Base-by-base conservation (phyloP, 2,113 vertebrate genomes). In the Tiliqua scincoides region DNA sequence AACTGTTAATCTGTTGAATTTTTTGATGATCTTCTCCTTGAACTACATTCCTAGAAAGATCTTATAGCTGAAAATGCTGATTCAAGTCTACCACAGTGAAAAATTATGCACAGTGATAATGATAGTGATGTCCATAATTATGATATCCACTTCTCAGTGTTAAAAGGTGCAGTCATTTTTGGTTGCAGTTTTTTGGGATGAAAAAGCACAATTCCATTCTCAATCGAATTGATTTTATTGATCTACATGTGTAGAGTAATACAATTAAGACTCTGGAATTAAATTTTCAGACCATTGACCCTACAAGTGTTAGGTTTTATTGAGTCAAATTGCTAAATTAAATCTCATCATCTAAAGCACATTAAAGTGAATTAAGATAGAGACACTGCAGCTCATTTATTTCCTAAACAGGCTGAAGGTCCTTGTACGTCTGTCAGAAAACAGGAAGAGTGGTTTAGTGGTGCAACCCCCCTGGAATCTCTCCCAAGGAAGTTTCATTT, bases 231-330 rank as follows among this genome's bases (percentile, higher is more conserved):
- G 97, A 97, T 97, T 97, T 95, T 96, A 98, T 99, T 96, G 98
- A 98, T 98, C 96, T 91, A 27, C 91, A 89, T 88, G 52, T 96
- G 94, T 94, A 97, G 96, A 97, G 94, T 97, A 98, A 97, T 96
- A 96, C 97, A 98, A 98, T 99, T 97, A 98, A 97, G 96, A 95
- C 95, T 93, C 97, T 95, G 96, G 96, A 98, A 98, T 98, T 98
- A 98, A 97, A 98, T 97, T 97, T 95, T 97, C 95, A 96, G 97
- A 96, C 96, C 96, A 95, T 96, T 97, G 97, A 97, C 97, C 97
- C 97, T 96, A 95, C 95, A 95, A 97, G 96, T 97, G 96, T 97
- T 97, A 97, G 96, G 95, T 96, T 97, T 97, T 97, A 97, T 98
- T 96, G 97, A 98, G 96, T 97, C 96, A 96, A 95, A 97, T 96